Evolutionary conservation across 2,888 invertebrate species (phyloP), one percentile per base, ranked within the genome.

Genomic region (Drosophila quinaria): DNA sequence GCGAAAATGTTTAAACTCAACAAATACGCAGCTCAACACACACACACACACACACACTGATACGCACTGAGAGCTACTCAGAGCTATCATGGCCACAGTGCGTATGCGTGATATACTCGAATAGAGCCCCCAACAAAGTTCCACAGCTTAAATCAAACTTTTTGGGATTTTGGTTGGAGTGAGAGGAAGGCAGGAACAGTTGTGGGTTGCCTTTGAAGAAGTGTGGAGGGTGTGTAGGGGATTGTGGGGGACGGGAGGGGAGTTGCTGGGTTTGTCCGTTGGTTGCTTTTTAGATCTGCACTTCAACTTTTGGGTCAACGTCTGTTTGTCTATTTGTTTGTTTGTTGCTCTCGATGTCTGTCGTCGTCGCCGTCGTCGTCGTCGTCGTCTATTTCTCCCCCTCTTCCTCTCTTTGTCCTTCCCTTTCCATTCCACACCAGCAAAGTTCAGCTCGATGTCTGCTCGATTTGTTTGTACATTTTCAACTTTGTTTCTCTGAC

Each of bases 291-390:
- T 65, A 77, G 85, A 87, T 85, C 84, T 85, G 82, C 88, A 89
- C 84, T 89, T 89, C 88, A 85, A 85, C 88, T 85, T 85, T 85
- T 85, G 84, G 88, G 85, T 85, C 85, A 88, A 87, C 90, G 90
- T 89, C 90, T 85, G 90, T 85, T 88, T 82, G 88, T 85, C 80
- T 81, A 81, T 88, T 78, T 80, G 80, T 90, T 88, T 90, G 90
- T 86, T 87, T 82, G 90, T 86, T 87, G 89, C 87, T 89, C 76
- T 80, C 80, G 62, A 52, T 77, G 72, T 78, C 81, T 81, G 79
- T 69, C 71, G 78, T 81, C 22, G 22, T 22, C 22, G 22, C 4
- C 71, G 78, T 78, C 74, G 64, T 71, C 22, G 22, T 22, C 22
- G 22, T 22, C 71, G 78, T 78, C 74, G 64, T 71, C 66, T 56